Evolutionary conservation across 2,888 invertebrate species (phyloP).

Genomic region (Blastobasis lacticolella): DNA sequence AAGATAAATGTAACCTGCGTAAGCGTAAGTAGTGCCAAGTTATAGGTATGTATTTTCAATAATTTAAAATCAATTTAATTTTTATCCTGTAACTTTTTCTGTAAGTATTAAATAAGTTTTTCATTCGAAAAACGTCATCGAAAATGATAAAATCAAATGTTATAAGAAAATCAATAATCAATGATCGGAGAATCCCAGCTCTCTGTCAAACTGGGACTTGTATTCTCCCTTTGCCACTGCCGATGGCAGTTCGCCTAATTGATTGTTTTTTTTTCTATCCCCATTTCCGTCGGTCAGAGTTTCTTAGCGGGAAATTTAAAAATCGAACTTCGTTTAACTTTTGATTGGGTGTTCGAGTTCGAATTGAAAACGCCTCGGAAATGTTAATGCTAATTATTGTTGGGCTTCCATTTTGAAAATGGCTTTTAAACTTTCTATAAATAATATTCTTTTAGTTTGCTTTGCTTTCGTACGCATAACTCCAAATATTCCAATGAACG

Average conservation of each 20-base stretch:
- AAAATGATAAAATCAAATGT: slow-evolving; percentile 6
- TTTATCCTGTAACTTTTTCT: too few species aligned
- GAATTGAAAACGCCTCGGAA: slow-evolving; percentile 32
- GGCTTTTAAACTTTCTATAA: too few species aligned
- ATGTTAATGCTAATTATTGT: slow-evolving; percentile 31
- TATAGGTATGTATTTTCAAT: too few species aligned
- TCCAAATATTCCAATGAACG: too few species aligned
- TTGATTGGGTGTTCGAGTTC: slow-evolving; percentile 35
- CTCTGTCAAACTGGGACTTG: slow-evolving; percentile 18
- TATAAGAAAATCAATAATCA: slow-evolving; percentile 11
- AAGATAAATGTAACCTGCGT: too few species aligned
- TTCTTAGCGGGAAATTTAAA: slow-evolving; percentile 38
- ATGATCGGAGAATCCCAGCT: slow-evolving; percentile 12
- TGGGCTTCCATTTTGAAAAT: neutral
- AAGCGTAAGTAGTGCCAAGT: too few species aligned
- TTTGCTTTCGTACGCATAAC: too few species aligned
- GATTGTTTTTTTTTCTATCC: slow-evolving; percentile 51
- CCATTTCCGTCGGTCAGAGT: slow-evolving; percentile 22
- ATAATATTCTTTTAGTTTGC: too few species aligned
- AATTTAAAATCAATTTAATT: too few species aligned
- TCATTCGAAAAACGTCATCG: neutral
- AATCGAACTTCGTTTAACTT: slow-evolving; percentile 34
- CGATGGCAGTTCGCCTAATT: slow-evolving; percentile 65
- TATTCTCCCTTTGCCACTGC: slow-evolving; percentile 28
- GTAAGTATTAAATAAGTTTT: too few species aligned